Conservation (phyloP, 2,888 invertebrate species). For the Rhingia rostrata region DNA sequence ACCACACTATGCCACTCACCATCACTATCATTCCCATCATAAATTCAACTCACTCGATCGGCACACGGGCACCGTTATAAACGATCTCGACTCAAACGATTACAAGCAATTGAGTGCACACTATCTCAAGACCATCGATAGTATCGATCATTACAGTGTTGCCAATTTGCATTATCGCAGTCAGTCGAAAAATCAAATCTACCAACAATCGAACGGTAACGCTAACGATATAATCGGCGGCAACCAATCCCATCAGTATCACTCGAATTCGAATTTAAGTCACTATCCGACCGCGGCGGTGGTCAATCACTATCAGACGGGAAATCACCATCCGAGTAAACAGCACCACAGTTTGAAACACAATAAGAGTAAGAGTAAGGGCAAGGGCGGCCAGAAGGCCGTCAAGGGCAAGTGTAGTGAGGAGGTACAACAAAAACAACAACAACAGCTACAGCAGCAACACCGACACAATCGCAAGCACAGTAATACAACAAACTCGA, state of each 20-base stretch:
- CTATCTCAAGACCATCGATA: slow-evolving; percentile 81
- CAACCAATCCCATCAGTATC: slow-evolving; percentile 70
- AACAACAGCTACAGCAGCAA: slow-evolving; percentile 63
- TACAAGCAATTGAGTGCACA: slow-evolving; percentile 81
- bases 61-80: slow-evolving; percentile 68
- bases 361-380: slow-evolving; percentile 72
- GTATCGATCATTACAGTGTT: slow-evolving; percentile 80
- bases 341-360: slow-evolving; percentile 71
- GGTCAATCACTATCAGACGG: slow-evolving; percentile 79
- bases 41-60: slow-evolving; percentile 79
- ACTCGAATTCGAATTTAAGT: slow-evolving; percentile 78
- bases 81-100: slow-evolving; percentile 73
- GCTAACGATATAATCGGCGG: slow-evolving; percentile 75
- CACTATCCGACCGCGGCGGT: slow-evolving; percentile 73
- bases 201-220: slow-evolving; percentile 78
- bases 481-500: slow-evolving; percentile 73
- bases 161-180: slow-evolving; percentile 80
- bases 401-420: slow-evolving; percentile 51
- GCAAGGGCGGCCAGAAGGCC: slow-evolving; percentile 25
- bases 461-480: slow-evolving; percentile 77
- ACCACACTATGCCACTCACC: slow-evolving; percentile 77
- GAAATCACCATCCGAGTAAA: slow-evolving; percentile 73
- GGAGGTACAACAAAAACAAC: slow-evolving; percentile 59
- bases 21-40: slow-evolving; percentile 76
- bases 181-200: slow-evolving; percentile 81